A percentile compares a stretch with the other conserved stretches of the same genome.
Conservation (phyloP, 1,140 invertebrate genomes). For the Zelostemma sp. region DNA sequence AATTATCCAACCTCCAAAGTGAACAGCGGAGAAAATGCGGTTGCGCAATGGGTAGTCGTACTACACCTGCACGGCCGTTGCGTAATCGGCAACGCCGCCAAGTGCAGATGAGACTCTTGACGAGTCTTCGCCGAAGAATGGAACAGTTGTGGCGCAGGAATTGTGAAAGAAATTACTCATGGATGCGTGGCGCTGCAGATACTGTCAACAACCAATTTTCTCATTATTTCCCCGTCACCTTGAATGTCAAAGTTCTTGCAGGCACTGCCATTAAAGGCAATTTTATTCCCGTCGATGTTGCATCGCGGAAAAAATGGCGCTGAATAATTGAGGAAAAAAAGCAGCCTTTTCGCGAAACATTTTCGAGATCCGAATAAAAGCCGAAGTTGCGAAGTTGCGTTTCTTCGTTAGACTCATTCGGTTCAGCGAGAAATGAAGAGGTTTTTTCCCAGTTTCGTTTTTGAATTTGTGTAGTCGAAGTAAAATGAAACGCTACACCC, state of each 20-base stretch:
- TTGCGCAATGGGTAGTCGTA: conserved; percentile 65
- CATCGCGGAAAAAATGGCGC: too few species aligned
- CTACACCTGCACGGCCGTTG: conserved; percentile 55
- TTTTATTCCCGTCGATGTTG: too few species aligned
- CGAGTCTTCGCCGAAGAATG: conserved; percentile 9
- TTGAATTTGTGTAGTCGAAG: not conserved
- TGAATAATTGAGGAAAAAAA: too few species aligned
- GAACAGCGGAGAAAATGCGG: conserved; percentile 65
- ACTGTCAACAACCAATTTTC: conserved; percentile 30
- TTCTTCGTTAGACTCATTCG: too few species aligned
- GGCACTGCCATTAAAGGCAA: not conserved
- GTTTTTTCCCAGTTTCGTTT: too few species aligned
- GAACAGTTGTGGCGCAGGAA: conserved; percentile 17
- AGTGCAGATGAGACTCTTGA: conserved; percentile 52
- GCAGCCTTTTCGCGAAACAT: too few species aligned
- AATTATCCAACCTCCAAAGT: conserved; percentile 68
- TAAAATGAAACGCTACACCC: not conserved
- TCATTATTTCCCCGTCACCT: conserved; percentile 46
- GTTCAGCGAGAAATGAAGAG: too few species aligned
- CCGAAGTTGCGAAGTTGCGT: too few species aligned
- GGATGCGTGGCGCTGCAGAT: conserved; percentile 19
- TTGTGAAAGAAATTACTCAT: conserved; percentile 27
- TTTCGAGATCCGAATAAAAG: too few species aligned
- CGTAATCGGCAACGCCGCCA: conserved; percentile 60
- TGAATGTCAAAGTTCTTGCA: conserved; percentile 27